Evolutionary conservation across 2,113 vertebrate species (phyloP), one percentile per base, ranked within the genome.

Genomic region (Ammodytes marinus): DNA sequence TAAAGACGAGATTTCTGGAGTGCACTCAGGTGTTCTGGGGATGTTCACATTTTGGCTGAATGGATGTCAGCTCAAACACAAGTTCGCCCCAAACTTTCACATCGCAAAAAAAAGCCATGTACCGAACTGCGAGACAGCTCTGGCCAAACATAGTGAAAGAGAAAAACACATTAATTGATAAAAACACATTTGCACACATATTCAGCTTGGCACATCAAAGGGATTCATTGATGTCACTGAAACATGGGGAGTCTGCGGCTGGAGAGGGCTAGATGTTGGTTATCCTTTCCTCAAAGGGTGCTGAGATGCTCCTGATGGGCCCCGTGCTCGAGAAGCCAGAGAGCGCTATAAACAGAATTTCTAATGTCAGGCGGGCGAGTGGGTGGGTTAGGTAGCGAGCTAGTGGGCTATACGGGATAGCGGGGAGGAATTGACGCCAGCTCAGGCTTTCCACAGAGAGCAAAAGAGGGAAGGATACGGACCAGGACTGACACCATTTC

Each of bases 281-380:
- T 93, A 87, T 93, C 90, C 92, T 92, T 93, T 88, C 92, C 95
- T 95, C 94, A 94, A 92, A 94, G 93, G 94, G 91, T 88, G 86
- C 89, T 60, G 93, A 92, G 93, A 92, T 90, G 86, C 92, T 94
- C 94, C 93, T 94, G 94, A 94, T 93, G 93, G 94, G 90, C 92
- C 90, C 83, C 27, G 83, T 69, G 84, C 93, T 92, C 54, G 76
- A 93, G 93, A 90, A 95, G 91, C 94, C 91, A 86, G 90, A 85
- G 88, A 94, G 93, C 69, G 89, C 92, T 95, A 94, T 95, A 96
- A 95, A 96, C 94, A 93, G 95, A 95, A 96, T 96, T 89, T 89
- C 88, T 95, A 95, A 96, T 95, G 94, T 85, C 93, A 87, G 87
- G 92, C 91, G 82, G 89, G 92, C 78, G 83, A 83, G 89, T 83